Evolutionary conservation across 2,113 vertebrate species (phyloP), one percentile per base, ranked within the genome.

Genomic region (Atherinomorus stipes): DNA sequence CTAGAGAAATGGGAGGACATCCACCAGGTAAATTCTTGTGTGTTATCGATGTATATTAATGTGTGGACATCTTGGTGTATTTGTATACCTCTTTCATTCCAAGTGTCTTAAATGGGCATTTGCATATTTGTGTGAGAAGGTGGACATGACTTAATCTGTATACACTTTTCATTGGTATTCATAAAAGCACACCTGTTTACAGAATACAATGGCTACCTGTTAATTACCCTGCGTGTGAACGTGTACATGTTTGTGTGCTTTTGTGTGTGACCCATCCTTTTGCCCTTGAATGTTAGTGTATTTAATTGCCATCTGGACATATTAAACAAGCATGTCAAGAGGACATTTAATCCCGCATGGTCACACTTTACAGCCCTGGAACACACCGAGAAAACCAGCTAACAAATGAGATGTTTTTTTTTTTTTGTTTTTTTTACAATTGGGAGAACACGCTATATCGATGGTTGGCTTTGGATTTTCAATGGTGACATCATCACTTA

Each of bases 1-100:
- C 88, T 94, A 12, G 96, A 96, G 1, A 99, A 97, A 88, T 99
- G 98, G 98, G 96, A 97, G 74, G 98, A 99, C 0, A 96, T 96
- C 7, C 97, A 98, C 78, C 97, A 99, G 96, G 98, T 99, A 94
- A 90, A 84, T 1, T 11, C 3, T 22, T 45, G 7, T 45, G 21
- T 47, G 38, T 28, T 19, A 28, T 49, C 11, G 54, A n/a, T 23
- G 9, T 12, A 12, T 4, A 18, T 15, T 3, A 21, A 12, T 61
- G 34, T 28, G 11, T 45, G 23, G 5, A 47, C 44, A 9, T 4
- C 44, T 19, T 5, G 6, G 44, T 47, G 44, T 18, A 7, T 47
- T 47, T 47, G 64, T 19, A n/a, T 47, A 18, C 16, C 44, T 19
- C 49, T 53, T 34, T 37, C 19, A 19, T 34, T 23, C 49, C 4